Evolutionary conservation across 1,140 invertebrate genomes (phyloP).

Genomic region (Euura lappo): DNA sequence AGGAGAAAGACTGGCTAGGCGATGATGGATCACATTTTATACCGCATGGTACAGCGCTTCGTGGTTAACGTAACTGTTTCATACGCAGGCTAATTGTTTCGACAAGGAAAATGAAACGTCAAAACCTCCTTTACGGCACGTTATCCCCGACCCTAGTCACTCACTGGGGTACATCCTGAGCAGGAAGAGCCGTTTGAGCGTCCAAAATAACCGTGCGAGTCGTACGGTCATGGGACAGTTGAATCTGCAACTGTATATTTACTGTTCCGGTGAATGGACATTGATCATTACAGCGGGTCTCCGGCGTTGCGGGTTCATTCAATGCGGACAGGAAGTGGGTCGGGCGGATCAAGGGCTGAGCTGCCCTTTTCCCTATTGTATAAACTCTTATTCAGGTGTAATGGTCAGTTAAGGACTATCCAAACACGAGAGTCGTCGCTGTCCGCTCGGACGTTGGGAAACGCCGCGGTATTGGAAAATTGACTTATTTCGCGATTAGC

Average conservation of each 20-base stretch:
- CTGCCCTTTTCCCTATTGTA: slow-evolving; percentile 47
- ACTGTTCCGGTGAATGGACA: slow-evolving; percentile 33
- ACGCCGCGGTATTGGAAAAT: background rate
- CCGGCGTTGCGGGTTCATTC: slow-evolving; percentile 41
- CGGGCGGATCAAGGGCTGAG: slow-evolving; percentile 54
- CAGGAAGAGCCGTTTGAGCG: background rate
- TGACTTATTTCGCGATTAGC: too few relatives aligned
- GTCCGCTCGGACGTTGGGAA: background rate
- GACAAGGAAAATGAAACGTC: too few relatives aligned
- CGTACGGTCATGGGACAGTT: too few relatives aligned
- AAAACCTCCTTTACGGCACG: too few relatives aligned
- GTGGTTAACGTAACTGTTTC: too few relatives aligned
- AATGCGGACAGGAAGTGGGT: slow-evolving; percentile 56
- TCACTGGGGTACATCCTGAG: background rate
- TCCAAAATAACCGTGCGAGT: too few relatives aligned
- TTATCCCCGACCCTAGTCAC: too few relatives aligned
- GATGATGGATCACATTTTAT: too few relatives aligned
- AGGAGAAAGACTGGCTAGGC: too few relatives aligned
- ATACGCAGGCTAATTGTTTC: too few relatives aligned
- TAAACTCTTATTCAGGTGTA: slow-evolving; percentile 54
- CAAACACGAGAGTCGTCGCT: slow-evolving; percentile 46
- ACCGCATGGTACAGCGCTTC: too few relatives aligned
- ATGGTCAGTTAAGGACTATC: slow-evolving; percentile 60
- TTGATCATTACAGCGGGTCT: slow-evolving; percentile 52
- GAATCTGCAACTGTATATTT: background rate